Conservation (phyloP, 2,888 invertebrate species). For the Trachelus tabidus region DNA sequence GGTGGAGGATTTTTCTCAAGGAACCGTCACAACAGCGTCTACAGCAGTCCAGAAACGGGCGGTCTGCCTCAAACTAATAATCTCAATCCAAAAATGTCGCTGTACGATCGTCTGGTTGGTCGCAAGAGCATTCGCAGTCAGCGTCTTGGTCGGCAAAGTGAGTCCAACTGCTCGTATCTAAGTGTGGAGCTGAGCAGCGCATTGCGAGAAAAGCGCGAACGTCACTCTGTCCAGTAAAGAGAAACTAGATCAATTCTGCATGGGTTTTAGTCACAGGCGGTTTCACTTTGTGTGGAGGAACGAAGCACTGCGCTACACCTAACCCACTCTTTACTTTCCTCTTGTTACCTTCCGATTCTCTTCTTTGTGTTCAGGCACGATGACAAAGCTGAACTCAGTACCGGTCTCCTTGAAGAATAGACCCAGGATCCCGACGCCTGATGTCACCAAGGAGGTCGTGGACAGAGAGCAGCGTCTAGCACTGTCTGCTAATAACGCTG, state of each 20-base stretch:
- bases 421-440: conserved; percentile 90
- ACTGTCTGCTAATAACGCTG: conserved; percentile 61
- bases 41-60: conserved; percentile 69
- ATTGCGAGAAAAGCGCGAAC: not conserved
- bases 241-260: conserved; percentile 6
- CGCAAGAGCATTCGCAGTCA: conserved; percentile 81
- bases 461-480: conserved; percentile 78
- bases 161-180: conserved; percentile 30
- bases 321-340: conserved; percentile 26
- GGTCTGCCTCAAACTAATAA: conserved; percentile 61
- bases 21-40: conserved; percentile 82
- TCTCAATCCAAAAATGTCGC: conserved; percentile 76
- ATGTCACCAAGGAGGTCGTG: conserved; percentile 83
- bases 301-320: not conserved
- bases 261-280: conserved; percentile 3
- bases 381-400: conserved; percentile 75
- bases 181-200: not conserved
- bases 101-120: conserved; percentile 86
- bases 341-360: conserved; percentile 34
- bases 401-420: conserved; percentile 80
- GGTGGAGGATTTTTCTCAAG: conserved; percentile 80
- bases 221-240: not conserved
- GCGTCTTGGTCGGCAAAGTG: conserved; percentile 77
- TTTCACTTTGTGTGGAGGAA: not conserved
- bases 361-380: conserved; percentile 68